Evolutionary conservation across 2,888 invertebrate genomes (phyloP).

Genomic region (Alsophila aescularia): DNA sequence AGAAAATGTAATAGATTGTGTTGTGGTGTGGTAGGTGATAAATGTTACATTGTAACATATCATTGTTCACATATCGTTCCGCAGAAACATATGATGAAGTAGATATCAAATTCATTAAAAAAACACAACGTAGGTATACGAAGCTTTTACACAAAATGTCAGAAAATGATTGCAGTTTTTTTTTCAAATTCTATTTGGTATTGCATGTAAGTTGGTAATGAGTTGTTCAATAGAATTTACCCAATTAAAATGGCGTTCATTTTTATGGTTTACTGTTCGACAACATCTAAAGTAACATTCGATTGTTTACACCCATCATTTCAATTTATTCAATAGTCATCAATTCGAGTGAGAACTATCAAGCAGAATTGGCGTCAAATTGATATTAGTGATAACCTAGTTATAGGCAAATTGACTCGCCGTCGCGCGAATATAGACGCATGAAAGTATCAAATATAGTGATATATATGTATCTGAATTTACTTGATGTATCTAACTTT

Average conservation of each 20-base stretch:
- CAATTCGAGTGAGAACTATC: conserved; percentile 37
- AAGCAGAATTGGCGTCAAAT: conserved; percentile 42
- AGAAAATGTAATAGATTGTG: background rate
- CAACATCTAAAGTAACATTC: background rate
- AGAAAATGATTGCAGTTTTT: too few species aligned
- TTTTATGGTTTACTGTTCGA: background rate
- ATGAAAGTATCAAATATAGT: conserved; percentile 16
- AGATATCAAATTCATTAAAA: too few species aligned
- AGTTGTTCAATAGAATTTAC: too few species aligned
- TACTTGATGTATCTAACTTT: too few species aligned
- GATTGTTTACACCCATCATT: background rate
- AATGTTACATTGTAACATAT: background rate
- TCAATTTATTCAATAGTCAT: conserved; percentile 7
- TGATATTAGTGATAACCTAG: conserved; percentile 51
- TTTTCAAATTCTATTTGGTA: too few species aligned
- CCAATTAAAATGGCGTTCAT: background rate
- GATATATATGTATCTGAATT: too few species aligned
- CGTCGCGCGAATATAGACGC: conserved; percentile 4
- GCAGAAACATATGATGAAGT: too few species aligned
- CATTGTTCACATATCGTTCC: too few species aligned
- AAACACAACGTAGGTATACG: too few species aligned
- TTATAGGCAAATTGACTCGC: conserved; percentile 38
- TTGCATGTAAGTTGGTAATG: too few species aligned
- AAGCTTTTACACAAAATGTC: too few species aligned
- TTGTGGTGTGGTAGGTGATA: background rate